These are phyloP conservation scores for Megalops cyprinoides DNA, from an alignment of 2,797 vertebrate genomes.

Conservation along the genomic window DNA sequence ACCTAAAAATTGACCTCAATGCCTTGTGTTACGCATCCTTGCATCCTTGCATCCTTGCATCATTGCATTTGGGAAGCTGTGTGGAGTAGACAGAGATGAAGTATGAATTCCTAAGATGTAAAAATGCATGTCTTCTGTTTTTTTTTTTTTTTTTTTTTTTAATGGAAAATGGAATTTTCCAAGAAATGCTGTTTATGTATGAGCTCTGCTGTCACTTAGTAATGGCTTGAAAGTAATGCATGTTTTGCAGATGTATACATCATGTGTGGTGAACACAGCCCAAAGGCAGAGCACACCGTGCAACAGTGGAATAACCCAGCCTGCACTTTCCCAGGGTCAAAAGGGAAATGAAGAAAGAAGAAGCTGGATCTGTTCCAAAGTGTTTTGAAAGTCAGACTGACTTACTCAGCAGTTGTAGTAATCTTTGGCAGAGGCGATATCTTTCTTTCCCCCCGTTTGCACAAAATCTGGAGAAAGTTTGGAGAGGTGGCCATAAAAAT, in stretches of 20 bases:
- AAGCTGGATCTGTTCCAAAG: conserved; percentile 12
- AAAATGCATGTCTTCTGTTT: background rate
- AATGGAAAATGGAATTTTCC: conserved; percentile 7
- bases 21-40: background rate
- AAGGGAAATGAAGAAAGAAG: conserved; percentile 1
- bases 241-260: background rate
- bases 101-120: background rate
- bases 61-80: background rate
- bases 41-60: background rate
- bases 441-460: background rate
- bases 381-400: background rate
- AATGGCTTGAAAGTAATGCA: conserved; percentile 13
- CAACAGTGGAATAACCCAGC: background rate
- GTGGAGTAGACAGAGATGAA: background rate
- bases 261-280: conserved; percentile 14
- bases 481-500: background rate
- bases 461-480: background rate
- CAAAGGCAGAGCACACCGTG: background rate
- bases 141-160: too few relatives aligned
- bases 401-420: conserved; percentile 3
- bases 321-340: conserved; percentile 2
- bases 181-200: background rate
- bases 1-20: background rate
- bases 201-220: background rate
- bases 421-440: background rate